Base-by-base conservation (phyloP, 2,888 invertebrate species). In the Euplexia lucipara region DNA sequence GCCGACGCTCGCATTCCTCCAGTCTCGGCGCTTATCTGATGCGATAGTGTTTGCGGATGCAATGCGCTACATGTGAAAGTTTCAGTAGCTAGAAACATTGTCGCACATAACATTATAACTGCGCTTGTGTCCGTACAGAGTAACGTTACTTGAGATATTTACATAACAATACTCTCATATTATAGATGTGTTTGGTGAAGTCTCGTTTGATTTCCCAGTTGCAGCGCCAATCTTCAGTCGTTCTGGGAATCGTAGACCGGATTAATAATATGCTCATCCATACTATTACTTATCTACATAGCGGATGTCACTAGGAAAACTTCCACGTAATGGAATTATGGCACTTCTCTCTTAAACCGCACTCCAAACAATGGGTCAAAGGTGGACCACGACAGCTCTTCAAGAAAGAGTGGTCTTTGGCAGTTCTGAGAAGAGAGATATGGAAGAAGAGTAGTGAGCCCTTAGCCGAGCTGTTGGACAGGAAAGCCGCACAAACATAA, bases 1-100 rank as follows among this genome's bases (percentile, higher is more conserved):
- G 59, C 64, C 70, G 66, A 49, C 67, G 79, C 52, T 49, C 22
- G 58, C 79, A 80, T 79, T 75, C 78, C 62, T 42, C 26, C 34
- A 63, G 63, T 72, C 59, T 47, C 42, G 5, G 35, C 20, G 37
- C 65, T 59, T 68, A 63, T 68, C 60, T 45, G 34, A 58, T 45
- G 26, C 18, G 53, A 30, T 52, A 53, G 34, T 34, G 35, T 30
- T n/a, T 18, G 26, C 61, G 10, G 41, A 10, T 16, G 26, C 22
- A 14, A 9, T 16, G 16, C 20, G 16, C 16, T 12, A 14, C 35
- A 9, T 30, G 37, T 35, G 41, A 60, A 66, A 61, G 20, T 49
- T 61, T 42, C 71, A 62, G 71, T 68, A 74, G 69, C 68, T 2
- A 20, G 39, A 22, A 3, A 18, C 44, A 34, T 22, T 30, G 47